These are phyloP conservation scores for Pantelozetes paolii DNA, from an alignment of 2,888 invertebrate species.

Conservation along the genomic window DNA sequence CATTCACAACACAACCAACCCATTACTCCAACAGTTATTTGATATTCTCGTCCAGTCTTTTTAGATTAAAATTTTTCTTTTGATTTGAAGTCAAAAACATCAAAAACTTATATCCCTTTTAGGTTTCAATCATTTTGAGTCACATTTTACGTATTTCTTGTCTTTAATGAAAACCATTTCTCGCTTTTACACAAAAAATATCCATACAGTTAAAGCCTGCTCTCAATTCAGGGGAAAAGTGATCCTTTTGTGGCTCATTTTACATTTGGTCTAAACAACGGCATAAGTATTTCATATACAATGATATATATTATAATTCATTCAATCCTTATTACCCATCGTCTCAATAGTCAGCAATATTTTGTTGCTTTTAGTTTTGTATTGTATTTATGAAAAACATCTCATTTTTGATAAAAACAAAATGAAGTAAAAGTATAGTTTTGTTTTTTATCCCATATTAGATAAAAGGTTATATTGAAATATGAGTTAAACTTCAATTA, in stretches of 20 bases:
- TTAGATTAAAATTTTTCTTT: conserved; percentile 1
- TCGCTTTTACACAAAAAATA: not conserved
- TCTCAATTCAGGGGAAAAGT: not conserved
- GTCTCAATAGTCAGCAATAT: not conserved
- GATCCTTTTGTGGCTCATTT: not conserved
- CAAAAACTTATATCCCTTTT: not conserved
- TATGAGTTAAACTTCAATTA: too few species aligned
- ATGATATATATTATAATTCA: not conserved
- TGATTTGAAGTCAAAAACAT: not conserved
- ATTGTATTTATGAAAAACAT: not conserved
- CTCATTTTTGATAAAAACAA: too few species aligned
- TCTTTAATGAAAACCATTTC: not conserved
- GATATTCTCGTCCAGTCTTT: not conserved
- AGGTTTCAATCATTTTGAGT: not conserved
- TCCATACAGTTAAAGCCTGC: not conserved
- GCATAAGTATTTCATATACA: not conserved
- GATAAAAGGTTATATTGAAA: too few species aligned
- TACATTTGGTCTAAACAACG: not conserved
- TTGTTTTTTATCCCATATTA: too few species aligned
- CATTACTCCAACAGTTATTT: not conserved
- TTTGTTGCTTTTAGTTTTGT: not conserved
- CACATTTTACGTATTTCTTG: not conserved
- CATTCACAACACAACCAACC: not conserved
- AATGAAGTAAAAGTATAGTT: too few species aligned
- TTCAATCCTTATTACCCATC: not conserved